Conservation (phyloP, 2,888 invertebrate species). For the Plemyria rubiginata region DNA sequence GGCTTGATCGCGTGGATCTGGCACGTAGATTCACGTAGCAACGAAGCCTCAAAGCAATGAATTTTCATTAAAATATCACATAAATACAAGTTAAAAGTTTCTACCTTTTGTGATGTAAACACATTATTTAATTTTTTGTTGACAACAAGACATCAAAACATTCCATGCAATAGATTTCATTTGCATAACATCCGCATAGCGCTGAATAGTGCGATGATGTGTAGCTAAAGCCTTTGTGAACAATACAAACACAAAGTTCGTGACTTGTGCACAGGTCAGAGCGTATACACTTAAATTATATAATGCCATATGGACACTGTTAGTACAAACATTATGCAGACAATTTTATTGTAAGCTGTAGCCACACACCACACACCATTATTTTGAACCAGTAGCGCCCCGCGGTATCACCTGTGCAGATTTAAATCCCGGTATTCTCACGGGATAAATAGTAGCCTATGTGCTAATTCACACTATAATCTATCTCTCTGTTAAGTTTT, state of each 20-base stretch:
- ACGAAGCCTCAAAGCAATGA: no score
- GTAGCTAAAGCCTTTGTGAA: background rate
- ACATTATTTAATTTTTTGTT: background rate
- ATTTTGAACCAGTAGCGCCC: no score
- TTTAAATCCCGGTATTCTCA: no score
- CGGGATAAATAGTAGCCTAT: no score
- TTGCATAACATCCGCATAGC: background rate
- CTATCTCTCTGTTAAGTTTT: no score
- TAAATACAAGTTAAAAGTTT: background rate
- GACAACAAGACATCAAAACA: background rate
- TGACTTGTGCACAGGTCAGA: slow-evolving; percentile 8
- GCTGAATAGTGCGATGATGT: background rate
- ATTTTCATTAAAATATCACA: no score
- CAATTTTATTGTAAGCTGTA: background rate
- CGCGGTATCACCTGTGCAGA: no score
- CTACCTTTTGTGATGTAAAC: background rate
- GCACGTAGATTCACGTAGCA: no score
- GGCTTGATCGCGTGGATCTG: no score
- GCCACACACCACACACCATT: background rate
- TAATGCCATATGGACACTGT: background rate
- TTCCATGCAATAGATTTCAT: background rate
- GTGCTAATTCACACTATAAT: no score
- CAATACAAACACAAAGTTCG: slow-evolving; percentile 3
- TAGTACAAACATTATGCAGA: background rate
- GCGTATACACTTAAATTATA: background rate